These are phyloP conservation scores for Pygathrix nemaeus DNA, from an alignment of 2,113 vertebrate species.

Conservation along the genomic window DNA sequence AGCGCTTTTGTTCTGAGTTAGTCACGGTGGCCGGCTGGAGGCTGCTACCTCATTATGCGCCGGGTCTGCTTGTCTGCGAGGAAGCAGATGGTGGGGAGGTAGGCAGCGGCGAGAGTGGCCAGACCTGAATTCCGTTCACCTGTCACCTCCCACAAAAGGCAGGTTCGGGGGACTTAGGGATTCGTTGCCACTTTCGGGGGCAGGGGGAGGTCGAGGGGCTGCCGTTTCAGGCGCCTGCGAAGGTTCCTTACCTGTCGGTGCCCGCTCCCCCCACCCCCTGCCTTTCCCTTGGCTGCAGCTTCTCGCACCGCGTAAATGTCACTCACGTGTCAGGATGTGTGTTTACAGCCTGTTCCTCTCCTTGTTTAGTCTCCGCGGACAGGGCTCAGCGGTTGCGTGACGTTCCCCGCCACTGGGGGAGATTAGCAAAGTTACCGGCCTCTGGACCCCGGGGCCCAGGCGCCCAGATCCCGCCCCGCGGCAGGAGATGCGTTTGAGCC, in stretches of 20 bases:
- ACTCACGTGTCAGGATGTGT: conserved; percentile 85
- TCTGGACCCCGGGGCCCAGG: conserved; percentile 43
- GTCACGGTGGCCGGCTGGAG: conserved; percentile 90
- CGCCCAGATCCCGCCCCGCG: background rate
- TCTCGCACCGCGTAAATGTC: conserved; percentile 84
- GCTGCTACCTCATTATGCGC: conserved; percentile 89
- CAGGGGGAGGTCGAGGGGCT: background rate
- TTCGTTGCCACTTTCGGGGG: background rate
- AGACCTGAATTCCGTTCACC: conserved; percentile 89
- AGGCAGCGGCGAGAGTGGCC: conserved; percentile 86
- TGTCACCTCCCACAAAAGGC: conserved; percentile 88
- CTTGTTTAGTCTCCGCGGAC: conserved; percentile 81
- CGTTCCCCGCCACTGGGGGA: conserved; percentile 77
- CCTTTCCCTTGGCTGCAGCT: conserved; percentile 68
- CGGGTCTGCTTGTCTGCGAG: conserved; percentile 86
- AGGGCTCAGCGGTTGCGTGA: conserved; percentile 73
- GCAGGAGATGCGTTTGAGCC: background rate
- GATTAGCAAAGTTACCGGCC: conserved; percentile 79
- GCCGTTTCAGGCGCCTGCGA: background rate
- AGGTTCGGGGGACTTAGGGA: conserved; percentile 79
- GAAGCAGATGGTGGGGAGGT: conserved; percentile 89
- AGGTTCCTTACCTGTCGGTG: background rate
- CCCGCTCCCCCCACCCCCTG: background rate
- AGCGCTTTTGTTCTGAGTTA: conserved; percentile 90
- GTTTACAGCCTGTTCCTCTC: conserved; percentile 83